These are phyloP conservation scores for Bombus turneri DNA, from an alignment of 1,140 invertebrate genomes.

Conservation along the genomic window DNA sequence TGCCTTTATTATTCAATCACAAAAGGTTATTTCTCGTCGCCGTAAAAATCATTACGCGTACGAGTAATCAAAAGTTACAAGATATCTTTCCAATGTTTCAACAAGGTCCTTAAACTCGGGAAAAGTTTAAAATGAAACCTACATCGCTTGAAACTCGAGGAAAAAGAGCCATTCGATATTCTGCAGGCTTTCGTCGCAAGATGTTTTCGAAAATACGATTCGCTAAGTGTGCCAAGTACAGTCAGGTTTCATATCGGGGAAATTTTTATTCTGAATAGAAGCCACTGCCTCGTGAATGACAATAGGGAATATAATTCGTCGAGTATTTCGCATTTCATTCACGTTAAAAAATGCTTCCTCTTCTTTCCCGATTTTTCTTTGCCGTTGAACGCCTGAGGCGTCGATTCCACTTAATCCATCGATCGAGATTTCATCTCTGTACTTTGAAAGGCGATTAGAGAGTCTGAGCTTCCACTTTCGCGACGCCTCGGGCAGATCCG, in stretches of 20 bases:
- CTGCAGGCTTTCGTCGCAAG: not conserved
- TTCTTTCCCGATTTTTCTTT: not conserved
- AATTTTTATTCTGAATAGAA: not conserved
- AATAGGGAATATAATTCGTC: not conserved
- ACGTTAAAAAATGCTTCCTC: not conserved
- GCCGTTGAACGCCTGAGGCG: constrained; percentile 7
- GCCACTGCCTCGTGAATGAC: not conserved
- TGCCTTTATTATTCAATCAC: not conserved
- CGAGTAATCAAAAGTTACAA: no score
- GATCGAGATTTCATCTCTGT: constrained; percentile 51
- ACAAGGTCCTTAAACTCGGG: not conserved
- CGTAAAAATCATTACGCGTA: no score
- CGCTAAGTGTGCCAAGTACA: not conserved
- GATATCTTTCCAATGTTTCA: not conserved
- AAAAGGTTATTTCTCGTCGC: not conserved
- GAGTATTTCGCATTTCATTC: not conserved
- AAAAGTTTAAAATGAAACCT: not conserved
- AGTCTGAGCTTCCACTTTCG: constrained; percentile 41
- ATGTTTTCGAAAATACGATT: not conserved
- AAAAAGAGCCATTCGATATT: not conserved
- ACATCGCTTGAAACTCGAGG: not conserved
- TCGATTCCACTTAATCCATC: constrained; percentile 47
- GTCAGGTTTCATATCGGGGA: not conserved
- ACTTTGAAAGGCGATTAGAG: constrained; percentile 52
- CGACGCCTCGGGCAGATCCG: constrained; percentile 24